Conservation (phyloP, 2,888 invertebrate genomes). For the Myopa tessellatipennis region DNA sequence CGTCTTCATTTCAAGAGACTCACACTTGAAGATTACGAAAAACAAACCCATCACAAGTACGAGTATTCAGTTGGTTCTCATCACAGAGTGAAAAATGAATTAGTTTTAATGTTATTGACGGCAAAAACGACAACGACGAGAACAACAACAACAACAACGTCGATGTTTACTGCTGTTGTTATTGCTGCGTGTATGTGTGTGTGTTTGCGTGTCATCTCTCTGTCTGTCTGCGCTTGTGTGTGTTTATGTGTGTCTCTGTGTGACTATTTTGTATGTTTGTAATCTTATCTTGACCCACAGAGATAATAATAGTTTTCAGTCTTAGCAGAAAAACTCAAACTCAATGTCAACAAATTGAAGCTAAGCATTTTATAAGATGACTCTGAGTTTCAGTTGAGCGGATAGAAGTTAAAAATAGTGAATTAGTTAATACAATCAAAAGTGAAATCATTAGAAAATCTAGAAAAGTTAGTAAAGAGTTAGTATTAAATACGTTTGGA, state of each 20-base stretch:
- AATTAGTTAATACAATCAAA: no score
- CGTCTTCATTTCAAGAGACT: neutral
- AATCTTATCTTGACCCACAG: slow-evolving; percentile 55
- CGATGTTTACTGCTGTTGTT: slow-evolving; percentile 12
- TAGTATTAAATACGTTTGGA: no score
- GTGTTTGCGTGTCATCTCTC: neutral
- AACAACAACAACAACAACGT: neutral
- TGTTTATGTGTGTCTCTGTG: neutral
- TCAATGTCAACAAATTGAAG: slow-evolving; percentile 27
- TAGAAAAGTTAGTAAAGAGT: no score
- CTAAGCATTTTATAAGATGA: neutral
- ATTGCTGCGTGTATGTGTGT: neutral
- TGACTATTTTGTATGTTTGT: slow-evolving; percentile 40
- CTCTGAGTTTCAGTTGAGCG: neutral
- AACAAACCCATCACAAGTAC: slow-evolving; percentile 8
- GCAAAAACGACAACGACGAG: neutral
- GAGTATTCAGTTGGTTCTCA: slow-evolving; percentile 17
- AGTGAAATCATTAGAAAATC: no score
- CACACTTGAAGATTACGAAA: slow-evolving; percentile 18
- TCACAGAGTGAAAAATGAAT: slow-evolving; percentile 16
- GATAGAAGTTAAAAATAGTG: neutral
- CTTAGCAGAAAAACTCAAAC: slow-evolving; percentile 17
- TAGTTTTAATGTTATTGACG: slow-evolving; percentile 11
- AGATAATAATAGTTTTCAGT: slow-evolving; percentile 52
- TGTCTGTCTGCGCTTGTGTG: slow-evolving; percentile 40